Conservation (phyloP, 2,113 vertebrate genomes). For the Morone saxatilis region DNA sequence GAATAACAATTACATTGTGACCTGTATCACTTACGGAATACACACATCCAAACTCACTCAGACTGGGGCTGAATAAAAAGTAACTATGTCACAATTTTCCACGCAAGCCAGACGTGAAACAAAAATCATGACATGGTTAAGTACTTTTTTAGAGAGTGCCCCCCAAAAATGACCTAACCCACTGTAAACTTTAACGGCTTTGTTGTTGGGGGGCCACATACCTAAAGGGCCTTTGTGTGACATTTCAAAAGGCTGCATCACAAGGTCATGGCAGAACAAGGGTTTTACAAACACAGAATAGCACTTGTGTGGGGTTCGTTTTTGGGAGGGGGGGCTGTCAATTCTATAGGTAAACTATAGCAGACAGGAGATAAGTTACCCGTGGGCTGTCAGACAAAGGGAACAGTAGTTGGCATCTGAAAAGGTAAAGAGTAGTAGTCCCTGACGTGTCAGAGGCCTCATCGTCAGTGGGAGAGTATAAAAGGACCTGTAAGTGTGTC, state of each 20-base stretch:
- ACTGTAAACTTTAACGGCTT: slow-evolving; percentile 57
- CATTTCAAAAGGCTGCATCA: slow-evolving; percentile 78
- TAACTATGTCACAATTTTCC: not conserved
- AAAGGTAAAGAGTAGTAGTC: slow-evolving; percentile 79
- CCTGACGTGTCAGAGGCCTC: slow-evolving; percentile 73
- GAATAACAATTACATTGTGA: slow-evolving; percentile 47
- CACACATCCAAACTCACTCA: slow-evolving; percentile 5
- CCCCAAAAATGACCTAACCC: slow-evolving; percentile 42
- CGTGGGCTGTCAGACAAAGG: slow-evolving; percentile 68
- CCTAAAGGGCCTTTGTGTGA: slow-evolving; percentile 74
- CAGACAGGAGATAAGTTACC: slow-evolving; percentile 72
- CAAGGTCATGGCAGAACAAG: slow-evolving; percentile 71
- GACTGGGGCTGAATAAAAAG: slow-evolving; percentile 2
- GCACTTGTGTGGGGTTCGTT: slow-evolving; percentile 52
- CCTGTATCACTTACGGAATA: slow-evolving; percentile 7
- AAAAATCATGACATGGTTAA: slow-evolving; percentile 32
- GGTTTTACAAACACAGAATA: slow-evolving; percentile 72
- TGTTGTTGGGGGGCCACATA: slow-evolving; percentile 68
- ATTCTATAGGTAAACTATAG: slow-evolving; percentile 86
- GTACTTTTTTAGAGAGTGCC: slow-evolving; percentile 27
- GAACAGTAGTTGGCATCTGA: slow-evolving; percentile 62
- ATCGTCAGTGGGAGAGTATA: slow-evolving; percentile 75
- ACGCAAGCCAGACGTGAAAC: slow-evolving; percentile 13
- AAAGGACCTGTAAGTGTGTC: slow-evolving; percentile 62
- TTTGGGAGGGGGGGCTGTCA: slow-evolving; percentile 17